Conservation (phyloP, 2,797 vertebrate species). For the Rhynchonycteris naso region DNA sequence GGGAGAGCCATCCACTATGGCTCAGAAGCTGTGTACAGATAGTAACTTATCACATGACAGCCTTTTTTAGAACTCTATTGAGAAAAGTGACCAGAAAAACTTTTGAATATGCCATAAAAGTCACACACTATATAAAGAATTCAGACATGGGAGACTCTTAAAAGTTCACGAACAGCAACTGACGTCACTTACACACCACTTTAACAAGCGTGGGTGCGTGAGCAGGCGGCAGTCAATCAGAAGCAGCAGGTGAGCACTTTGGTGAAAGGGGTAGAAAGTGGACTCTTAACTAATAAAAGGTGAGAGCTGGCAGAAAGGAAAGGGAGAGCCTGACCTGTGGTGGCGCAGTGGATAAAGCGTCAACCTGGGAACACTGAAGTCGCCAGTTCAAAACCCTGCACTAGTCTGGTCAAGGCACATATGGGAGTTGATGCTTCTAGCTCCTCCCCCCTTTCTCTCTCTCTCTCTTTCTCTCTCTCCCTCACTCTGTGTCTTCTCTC, state of each 20-base stretch:
- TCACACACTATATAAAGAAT: background rate
- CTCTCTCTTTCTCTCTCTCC: too few species aligned
- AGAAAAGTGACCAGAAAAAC: conserved; percentile 6
- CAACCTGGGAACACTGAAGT: too few species aligned
- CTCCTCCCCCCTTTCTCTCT: too few species aligned
- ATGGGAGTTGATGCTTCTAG: too few species aligned
- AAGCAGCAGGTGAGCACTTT: background rate
- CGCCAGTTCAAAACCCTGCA: too few species aligned
- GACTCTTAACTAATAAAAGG: background rate
- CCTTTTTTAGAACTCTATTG: background rate
- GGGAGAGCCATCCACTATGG: background rate
- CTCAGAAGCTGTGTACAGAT: background rate
- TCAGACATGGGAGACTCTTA: background rate
- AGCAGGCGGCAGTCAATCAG: background rate
- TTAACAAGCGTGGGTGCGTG: conserved; percentile 51
- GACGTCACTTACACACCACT: background rate
- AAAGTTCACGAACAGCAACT: background rate
- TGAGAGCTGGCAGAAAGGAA: background rate
- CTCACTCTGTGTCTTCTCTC: too few species aligned
- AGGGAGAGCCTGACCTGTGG: too few species aligned
- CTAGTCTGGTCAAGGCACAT: too few species aligned
- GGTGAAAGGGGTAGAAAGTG: background rate
- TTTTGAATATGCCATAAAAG: conserved; percentile 44
- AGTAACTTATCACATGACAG: background rate
- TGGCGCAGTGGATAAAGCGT: too few species aligned